These are phyloP conservation scores for Acanthiza pusilla DNA, from an alignment of 2,797 vertebrate species.

Conservation along the genomic window DNA sequence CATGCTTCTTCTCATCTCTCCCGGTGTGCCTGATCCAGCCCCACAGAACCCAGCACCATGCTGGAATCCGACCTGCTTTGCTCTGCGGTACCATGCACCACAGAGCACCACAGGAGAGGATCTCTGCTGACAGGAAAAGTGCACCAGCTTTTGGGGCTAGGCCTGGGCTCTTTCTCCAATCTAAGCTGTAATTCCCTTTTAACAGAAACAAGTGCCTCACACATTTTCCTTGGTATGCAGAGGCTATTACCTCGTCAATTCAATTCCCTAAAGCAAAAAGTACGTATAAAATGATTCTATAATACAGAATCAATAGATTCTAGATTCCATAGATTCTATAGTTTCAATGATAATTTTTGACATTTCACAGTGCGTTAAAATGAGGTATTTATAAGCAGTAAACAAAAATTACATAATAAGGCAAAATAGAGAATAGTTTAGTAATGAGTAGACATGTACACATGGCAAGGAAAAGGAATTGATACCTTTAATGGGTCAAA, in stretches of 20 bases:
- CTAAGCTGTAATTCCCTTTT: background rate
- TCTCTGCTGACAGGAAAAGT: background rate
- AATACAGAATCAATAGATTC: no score
- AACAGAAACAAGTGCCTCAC: background rate
- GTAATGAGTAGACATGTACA: background rate
- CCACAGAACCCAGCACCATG: fast-evolving
- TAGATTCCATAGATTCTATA: background rate
- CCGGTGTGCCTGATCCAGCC: no score
- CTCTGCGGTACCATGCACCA: background rate
- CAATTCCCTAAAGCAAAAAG: background rate
- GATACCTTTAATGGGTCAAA: background rate
- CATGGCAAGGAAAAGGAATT: background rate
- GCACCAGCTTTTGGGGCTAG: background rate
- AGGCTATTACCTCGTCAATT: background rate
- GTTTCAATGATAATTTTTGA: background rate
- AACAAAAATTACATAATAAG: background rate
- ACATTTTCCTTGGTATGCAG: background rate
- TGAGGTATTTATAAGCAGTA: background rate
- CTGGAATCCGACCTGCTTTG: background rate
- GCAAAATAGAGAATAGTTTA: background rate
- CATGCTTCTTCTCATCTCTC: fast-evolving
- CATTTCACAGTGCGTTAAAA: background rate
- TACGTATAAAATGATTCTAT: background rate
- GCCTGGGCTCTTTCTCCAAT: background rate
- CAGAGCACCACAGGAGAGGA: fast-evolving